These are phyloP conservation scores for Hapalemur alaotrensis DNA, from an alignment of 2,797 vertebrate genomes.

Conservation along the genomic window DNA sequence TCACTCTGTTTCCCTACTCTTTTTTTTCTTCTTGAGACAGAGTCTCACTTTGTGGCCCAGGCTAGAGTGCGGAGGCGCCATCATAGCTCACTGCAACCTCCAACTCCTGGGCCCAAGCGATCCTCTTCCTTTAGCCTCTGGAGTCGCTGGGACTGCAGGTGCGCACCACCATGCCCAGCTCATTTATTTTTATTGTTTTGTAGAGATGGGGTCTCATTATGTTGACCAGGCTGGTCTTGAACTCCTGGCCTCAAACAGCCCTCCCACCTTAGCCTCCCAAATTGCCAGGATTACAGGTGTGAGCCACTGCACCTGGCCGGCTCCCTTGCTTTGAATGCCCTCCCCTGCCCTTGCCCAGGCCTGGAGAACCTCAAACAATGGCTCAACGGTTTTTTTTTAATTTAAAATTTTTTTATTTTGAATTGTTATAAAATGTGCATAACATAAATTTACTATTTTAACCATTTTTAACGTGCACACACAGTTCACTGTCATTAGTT, in stretches of 20 bases:
- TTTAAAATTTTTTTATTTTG: not conserved
- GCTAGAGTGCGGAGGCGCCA: not conserved
- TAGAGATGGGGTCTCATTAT: not conserved
- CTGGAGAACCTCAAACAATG: not conserved
- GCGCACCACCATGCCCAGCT: not conserved
- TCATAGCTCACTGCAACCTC: not conserved
- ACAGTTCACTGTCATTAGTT: not conserved
- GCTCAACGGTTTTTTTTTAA: not conserved
- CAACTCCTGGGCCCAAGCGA: not conserved
- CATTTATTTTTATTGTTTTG: not conserved
- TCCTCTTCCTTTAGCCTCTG: not conserved
- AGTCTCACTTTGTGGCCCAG: not conserved
- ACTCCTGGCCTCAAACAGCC: not conserved
- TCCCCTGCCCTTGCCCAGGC: not conserved
- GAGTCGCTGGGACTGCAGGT: not conserved
- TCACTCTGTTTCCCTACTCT: not conserved
- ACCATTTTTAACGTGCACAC: not conserved
- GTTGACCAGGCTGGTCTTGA: not conserved
- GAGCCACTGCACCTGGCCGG: not conserved
- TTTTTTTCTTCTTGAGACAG: not conserved
- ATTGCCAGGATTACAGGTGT: not conserved
- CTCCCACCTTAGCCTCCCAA: not conserved
- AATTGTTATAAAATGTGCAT: not conserved
- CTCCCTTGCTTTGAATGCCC: not conserved
- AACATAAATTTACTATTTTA: not conserved